Evolutionary conservation across 2,888 invertebrate genomes (phyloP).

Genomic region (Trachelus tabidus): DNA sequence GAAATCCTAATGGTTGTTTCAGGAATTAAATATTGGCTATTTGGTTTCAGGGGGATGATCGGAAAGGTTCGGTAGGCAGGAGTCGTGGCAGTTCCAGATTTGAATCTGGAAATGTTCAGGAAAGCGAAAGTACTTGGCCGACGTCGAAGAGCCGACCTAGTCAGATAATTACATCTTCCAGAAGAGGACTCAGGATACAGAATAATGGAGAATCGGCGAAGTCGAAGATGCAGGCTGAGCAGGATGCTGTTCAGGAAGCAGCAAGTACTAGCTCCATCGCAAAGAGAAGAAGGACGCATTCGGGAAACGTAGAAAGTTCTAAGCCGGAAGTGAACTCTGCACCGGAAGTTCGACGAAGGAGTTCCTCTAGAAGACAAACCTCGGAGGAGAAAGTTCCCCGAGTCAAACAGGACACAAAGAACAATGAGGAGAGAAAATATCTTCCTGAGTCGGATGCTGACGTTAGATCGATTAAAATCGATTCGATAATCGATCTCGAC

Average conservation of each 20-base stretch:
- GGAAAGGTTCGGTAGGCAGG: conserved; percentile 35
- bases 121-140: conserved; percentile 14
- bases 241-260: not conserved
- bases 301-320: not conserved
- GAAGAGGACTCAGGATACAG: not conserved
- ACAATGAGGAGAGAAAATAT: conserved; percentile 20
- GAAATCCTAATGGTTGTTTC: not conserved
- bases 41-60: conserved; percentile 45
- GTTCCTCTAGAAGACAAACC: conserved; percentile 15
- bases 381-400: not conserved
- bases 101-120: conserved; percentile 29
- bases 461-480: not conserved
- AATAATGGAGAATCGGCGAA: not conserved
- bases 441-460: conserved; percentile 19
- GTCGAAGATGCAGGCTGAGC: not conserved
- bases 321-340: not conserved
- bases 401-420: not conserved
- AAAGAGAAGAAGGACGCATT: not conserved
- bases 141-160: conserved; percentile 28
- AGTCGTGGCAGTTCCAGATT: conserved; percentile 49
- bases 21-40: conserved; percentile 1
- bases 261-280: not conserved
- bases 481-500: conserved; percentile 4
- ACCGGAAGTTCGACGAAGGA: not conserved
- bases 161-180: not conserved